Conservation (phyloP, 2,797 vertebrate species). For the Thaleichthys pacificus region DNA sequence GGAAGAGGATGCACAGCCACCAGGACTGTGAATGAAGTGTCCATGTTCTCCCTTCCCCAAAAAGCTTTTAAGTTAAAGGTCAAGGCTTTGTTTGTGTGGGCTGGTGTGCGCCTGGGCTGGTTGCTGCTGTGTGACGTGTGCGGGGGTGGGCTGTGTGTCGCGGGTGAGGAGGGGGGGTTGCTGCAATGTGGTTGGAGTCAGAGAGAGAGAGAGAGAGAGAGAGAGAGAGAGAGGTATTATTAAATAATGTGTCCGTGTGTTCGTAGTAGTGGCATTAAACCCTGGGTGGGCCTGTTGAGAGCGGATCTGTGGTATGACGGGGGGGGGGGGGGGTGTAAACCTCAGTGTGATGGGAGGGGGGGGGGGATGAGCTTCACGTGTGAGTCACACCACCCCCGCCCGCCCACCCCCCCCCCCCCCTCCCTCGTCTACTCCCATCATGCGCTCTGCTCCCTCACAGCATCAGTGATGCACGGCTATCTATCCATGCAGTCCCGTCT, state of each 20-base stretch:
- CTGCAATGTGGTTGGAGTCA: neutral
- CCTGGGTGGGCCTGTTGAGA: constrained; percentile 53
- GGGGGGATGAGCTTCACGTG: neutral
- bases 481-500: neutral
- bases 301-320: constrained; percentile 12
- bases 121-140: neutral
- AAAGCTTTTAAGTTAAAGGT: neutral
- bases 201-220: neutral
- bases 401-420: neutral
- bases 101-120: too few relatives aligned
- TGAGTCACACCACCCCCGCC: neutral
- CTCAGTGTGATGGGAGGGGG: constrained; percentile 31
- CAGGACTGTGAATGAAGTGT: neutral
- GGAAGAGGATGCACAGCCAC: neutral
- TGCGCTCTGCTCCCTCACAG: neutral
- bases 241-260: neutral
- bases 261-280: constrained; percentile 34
- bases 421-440: neutral
- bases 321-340: constrained; percentile 32
- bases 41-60: neutral
- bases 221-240: neutral
- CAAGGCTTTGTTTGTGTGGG: neutral
- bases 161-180: neutral
- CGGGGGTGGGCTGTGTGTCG: neutral
- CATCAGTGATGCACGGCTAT: neutral